These are phyloP conservation scores for Raja brachyura DNA, from an alignment of 2,113 vertebrate genomes.

Conservation along the genomic window DNA sequence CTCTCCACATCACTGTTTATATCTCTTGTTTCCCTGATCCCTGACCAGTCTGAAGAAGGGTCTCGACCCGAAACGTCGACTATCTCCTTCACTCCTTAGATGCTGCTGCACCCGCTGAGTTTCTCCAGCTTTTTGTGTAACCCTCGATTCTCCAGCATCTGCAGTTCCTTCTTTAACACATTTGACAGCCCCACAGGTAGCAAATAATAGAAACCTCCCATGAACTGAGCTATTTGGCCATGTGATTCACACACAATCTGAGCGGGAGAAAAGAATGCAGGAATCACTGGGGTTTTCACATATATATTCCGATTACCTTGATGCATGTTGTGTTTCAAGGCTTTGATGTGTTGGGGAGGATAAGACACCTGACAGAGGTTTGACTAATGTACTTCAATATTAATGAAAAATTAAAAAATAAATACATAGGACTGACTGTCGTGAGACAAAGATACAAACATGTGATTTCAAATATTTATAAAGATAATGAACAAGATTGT, in stretches of 20 bases:
- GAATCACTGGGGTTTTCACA: background rate
- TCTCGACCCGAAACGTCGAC: no score
- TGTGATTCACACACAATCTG: background rate
- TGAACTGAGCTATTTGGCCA: background rate
- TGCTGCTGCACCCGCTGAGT: no score
- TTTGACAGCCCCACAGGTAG: background rate
- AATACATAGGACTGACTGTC: background rate
- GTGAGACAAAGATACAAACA: background rate
- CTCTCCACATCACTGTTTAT: no score
- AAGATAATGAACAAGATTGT: background rate
- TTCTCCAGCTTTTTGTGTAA: no score
- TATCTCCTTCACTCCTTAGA: no score
- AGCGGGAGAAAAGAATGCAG: background rate
- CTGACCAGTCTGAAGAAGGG: no score
- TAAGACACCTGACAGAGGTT: background rate
- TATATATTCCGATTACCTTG: background rate
- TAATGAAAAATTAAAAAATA: conserved; percentile 10
- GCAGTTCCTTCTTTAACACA: no score
- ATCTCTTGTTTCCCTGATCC: no score
- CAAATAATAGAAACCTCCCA: background rate
- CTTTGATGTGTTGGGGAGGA: background rate
- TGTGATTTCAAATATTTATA: conserved; percentile 23
- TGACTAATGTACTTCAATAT: background rate
- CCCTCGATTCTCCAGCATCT: no score
- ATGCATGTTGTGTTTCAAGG: background rate